A percentile compares a stretch with the other conserved stretches of the same genome.
Conservation (phyloP, 37 sponge, comb jelly and placozoan species). For the Chondrosia reniformis region DNA sequence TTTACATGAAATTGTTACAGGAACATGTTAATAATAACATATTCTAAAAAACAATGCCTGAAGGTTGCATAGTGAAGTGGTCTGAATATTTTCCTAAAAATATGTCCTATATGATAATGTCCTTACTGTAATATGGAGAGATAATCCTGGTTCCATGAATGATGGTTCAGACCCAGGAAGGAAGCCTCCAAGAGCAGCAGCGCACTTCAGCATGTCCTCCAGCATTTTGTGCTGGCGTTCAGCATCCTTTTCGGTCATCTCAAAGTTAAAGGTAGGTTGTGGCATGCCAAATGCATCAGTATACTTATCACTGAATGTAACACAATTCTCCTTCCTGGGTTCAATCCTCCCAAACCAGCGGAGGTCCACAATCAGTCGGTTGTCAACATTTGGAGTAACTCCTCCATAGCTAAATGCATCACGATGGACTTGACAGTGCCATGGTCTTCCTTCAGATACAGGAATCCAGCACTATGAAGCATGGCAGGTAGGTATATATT, state of each 20-base stretch:
- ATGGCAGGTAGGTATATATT: too few species aligned
- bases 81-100: too few species aligned
- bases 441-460: constrained; percentile 32
- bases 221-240: constrained; percentile 27
- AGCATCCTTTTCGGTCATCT: constrained; percentile 15
- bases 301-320: constrained; percentile 17
- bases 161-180: constrained; percentile 54
- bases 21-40: too few species aligned
- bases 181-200: constrained; percentile 42
- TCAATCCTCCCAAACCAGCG: constrained; percentile 43
- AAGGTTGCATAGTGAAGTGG: too few species aligned
- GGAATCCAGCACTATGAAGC: constrained; percentile 38
- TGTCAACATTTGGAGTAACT: constrained; percentile 32
- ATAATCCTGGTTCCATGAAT: constrained; percentile 32
- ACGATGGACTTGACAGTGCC: constrained; percentile 48
- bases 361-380: constrained; percentile 49
- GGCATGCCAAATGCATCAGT: constrained; percentile 49
- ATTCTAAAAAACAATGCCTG: too few species aligned
- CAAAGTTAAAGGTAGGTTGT: constrained; percentile 51
- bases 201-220: constrained; percentile 40
- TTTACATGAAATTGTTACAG: too few species aligned
- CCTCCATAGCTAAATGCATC: constrained; percentile 40
- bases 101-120: background rate
- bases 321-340: constrained; percentile 26
- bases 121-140: constrained; percentile 52